A percentile compares a stretch with the other conserved stretches of the same genome.
Evolutionary conservation across 2,797 vertebrate species (phyloP).

Genomic region (Enteromius viviparus): DNA sequence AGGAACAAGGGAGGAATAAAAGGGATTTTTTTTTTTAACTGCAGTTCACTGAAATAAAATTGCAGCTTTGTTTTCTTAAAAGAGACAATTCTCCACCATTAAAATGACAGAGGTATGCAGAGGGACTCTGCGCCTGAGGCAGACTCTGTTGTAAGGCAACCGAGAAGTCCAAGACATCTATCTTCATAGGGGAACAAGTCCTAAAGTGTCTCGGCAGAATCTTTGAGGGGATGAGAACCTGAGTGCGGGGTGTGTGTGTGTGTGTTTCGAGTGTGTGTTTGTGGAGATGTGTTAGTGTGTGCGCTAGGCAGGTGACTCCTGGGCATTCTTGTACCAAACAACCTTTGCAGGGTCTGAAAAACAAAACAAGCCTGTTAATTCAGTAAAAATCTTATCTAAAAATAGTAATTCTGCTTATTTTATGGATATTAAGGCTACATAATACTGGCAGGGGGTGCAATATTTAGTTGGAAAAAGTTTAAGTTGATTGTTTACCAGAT

Average conservation of each 20-base stretch:
- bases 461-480: neutral
- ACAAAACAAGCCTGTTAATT: constrained; percentile 13
- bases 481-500: neutral
- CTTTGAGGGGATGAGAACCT: constrained; percentile 77
- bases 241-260: constrained; percentile 70
- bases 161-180: constrained; percentile 75
- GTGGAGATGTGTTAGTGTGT: constrained; percentile 49
- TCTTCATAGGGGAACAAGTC: constrained; percentile 75
- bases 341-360: constrained; percentile 76
- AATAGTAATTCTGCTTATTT: neutral
- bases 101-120: constrained; percentile 68
- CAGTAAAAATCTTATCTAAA: neutral
- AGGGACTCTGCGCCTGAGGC: constrained; percentile 76
- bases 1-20: constrained; percentile 57
- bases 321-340: constrained; percentile 76
- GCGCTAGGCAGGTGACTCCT: constrained; percentile 75
- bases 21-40: constrained; percentile 57
- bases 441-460: neutral
- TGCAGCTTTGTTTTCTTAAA: constrained; percentile 60
- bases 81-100: constrained; percentile 67
- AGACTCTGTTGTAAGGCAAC: constrained; percentile 81
- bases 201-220: constrained; percentile 79
- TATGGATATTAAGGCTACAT: neutral
- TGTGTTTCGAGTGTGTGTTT: neutral
- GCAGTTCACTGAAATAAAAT: constrained; percentile 71